Base-by-base conservation (phyloP, 1,140 invertebrate genomes). In the Eciton burchellii region DNA sequence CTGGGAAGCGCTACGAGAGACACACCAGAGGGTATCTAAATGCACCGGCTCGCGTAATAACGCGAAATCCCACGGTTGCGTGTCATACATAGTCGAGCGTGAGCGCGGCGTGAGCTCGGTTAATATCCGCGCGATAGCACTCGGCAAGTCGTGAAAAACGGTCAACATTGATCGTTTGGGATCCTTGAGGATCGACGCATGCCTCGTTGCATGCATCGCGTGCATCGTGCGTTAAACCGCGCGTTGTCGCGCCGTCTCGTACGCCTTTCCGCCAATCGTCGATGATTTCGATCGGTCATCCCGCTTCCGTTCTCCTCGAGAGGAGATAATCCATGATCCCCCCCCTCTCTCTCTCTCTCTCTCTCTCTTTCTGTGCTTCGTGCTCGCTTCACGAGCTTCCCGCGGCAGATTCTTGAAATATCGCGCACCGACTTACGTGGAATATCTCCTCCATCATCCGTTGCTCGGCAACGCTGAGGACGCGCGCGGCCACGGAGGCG, bases 61-160 rank as follows among this genome's bases (percentile, higher is more conserved):
- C 74, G 85, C 82, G 65, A 88, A 88, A 71, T 88, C 85, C 54
- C 86, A 87, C 85, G 86, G 41, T 72, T 70, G 56, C 49, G 62
- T 73, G 68, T n/a, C n/a, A n/a, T 62, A 73, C 45, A 29, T 24
- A 57, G 66, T 73, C 68, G 70, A 73, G 63, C 74, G 60, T 60
- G 68, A 60, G 63, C 68, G 68, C 68, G 19, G 56, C 54, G 19
- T 43, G 35, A 35, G n/a, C n/a, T n/a, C 62, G 68, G 54, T 81
- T 81, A 81, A 81, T 81, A 72, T 81, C 54, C 66, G 43, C 14
- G 57, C 72, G 16, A 76, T 52, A 16, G 8, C 59, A 63, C 70
- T 73, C 56, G 26, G 52, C 56, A 81, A 81, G 54, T 43, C 68
- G 68, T 47, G 54, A 71, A 73, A 71, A 73, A 73, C 54, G 21